Base-by-base conservation (phyloP, 2,888 invertebrate genomes). In the Adelognathus sp. region DNA sequence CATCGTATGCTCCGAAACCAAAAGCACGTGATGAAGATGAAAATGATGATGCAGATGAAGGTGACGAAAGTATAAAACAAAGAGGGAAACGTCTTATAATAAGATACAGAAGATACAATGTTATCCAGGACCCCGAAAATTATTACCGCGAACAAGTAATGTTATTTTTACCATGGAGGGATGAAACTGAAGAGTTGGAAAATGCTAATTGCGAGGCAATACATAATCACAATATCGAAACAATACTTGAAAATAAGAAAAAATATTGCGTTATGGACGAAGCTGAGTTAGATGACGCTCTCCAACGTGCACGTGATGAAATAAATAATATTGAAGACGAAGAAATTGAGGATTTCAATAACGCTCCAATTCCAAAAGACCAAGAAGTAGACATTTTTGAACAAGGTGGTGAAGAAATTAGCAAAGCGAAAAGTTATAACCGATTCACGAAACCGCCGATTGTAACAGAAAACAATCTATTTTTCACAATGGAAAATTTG, bases 61-160 rank as follows among this genome's bases (percentile, higher is more conserved):
- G n/a, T n/a, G n/a, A 18, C 24, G 21, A 5, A 41, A n/a, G n/a
- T n/a, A 67, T 67, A 29, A 11, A 29, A 6, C 54, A 54, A 7
- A 11, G 54, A 39, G 7, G 39, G 46, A 58, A 56, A 44, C 24
- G 14, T 5, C 54, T 56, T 58, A 56, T 69, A 9, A 69, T 69
- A 27, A 41, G 58, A 58, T 69, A 27, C 24, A 41, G 58, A 5
- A 44, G 58, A 33, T 69, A 69, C 29, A 46, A 58, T 46, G 21
- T 69, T 11, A 27, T 39, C 18, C 54, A 69, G 33, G 69, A 58
- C 24, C 58, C 29, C 31, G 16, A 29, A 50, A 66, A 39, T 21
- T 72, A 72, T 61, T 77, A 41, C 31, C 63, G 73, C 74, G 69
- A 77, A 64, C 64, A 77, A 24, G 16, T 80, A 16, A 58, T 72